Conservation (phyloP, 2,888 invertebrate species). For the Therioaphis trifolii region DNA sequence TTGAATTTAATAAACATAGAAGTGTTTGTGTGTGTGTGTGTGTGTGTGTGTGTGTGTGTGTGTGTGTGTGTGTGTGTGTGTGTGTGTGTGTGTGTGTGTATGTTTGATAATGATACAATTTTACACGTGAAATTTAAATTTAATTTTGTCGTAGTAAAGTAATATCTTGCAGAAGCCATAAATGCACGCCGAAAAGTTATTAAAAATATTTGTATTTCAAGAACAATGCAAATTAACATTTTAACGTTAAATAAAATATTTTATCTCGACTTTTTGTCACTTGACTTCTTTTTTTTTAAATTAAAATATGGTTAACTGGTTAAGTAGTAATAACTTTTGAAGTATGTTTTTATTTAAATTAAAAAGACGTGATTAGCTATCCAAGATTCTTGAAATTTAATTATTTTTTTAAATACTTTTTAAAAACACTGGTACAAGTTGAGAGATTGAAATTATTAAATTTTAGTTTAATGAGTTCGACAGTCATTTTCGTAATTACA, state of each 20-base stretch:
- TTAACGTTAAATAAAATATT: slow-evolving; percentile 8
- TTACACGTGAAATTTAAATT: no score
- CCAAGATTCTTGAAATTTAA: slow-evolving; percentile 31
- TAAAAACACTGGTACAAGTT: not conserved
- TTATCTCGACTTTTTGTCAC: not conserved
- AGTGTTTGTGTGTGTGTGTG: no score
- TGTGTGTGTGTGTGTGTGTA: no score
- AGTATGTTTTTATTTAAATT: slow-evolving; percentile 40
- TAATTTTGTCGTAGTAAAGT: no score
- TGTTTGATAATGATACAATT: no score
- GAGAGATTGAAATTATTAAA: slow-evolving; percentile 24
- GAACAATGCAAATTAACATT: not conserved
- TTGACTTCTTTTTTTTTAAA: not conserved
- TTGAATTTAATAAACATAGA: no score
- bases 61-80: no score
- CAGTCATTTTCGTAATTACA: not conserved
- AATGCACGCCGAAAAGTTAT: not conserved
- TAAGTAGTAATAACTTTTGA: slow-evolving; percentile 35
- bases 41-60: no score
- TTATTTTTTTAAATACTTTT: slow-evolving; percentile 32
- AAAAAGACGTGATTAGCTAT: slow-evolving; percentile 38
- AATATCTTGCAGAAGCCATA: no score
- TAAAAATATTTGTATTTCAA: not conserved
- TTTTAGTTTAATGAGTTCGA: not conserved
- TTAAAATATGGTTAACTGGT: not conserved